Percentiles rank a stretch among this genome's conserved stretches.
Conservation (phyloP, 2,113 vertebrate species). For the Neotoma lepida region DNA sequence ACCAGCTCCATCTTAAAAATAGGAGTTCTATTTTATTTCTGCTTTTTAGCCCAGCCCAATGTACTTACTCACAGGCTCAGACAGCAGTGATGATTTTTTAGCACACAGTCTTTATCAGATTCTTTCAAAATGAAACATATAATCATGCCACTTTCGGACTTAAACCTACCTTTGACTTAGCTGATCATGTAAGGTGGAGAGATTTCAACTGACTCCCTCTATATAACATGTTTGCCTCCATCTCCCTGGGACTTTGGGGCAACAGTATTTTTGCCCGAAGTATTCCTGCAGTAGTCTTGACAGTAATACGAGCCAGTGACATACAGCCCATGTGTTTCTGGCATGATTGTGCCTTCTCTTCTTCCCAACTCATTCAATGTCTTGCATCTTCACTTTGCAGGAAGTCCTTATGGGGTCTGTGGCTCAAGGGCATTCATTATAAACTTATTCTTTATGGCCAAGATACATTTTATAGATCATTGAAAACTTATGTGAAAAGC, state of each 20-base stretch:
- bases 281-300: not conserved
- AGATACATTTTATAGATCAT: not conserved
- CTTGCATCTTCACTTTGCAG: not conserved
- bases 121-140: not conserved
- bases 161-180: not conserved
- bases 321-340: not conserved
- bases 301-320: not conserved
- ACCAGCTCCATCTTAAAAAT: conserved; percentile 17
- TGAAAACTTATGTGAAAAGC: no score
- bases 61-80: not conserved
- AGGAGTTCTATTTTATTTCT: not conserved
- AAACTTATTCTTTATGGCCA: not conserved
- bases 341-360: not conserved
- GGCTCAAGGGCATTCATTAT: not conserved
- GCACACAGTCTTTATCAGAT: not conserved
- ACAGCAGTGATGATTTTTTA: not conserved
- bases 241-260: not conserved
- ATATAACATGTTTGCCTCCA: not conserved
- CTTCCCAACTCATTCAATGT: not conserved
- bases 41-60: not conserved
- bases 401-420: not conserved
- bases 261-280: not conserved
- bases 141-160: not conserved
- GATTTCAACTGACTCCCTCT: not conserved
- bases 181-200: not conserved